Percentiles rank a stretch among this genome's conserved stretches.
Evolutionary conservation across 2,888 invertebrate genomes (phyloP).

Genomic region (Synanthedon vespiformis): DNA sequence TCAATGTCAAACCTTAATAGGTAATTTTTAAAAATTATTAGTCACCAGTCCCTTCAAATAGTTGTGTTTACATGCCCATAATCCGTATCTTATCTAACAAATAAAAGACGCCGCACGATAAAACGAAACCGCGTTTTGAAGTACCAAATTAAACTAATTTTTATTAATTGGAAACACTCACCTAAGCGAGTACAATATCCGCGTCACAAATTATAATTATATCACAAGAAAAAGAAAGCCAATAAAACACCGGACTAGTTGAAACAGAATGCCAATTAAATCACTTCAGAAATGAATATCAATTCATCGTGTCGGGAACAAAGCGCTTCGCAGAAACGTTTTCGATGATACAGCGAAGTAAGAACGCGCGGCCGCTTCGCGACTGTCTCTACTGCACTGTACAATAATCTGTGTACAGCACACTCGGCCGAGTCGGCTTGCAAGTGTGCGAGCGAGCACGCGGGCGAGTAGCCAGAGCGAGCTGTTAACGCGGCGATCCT

Average conservation of each 20-base stretch:
- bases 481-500: constrained; percentile 65
- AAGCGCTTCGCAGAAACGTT: constrained; percentile 17
- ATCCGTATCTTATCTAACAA: constrained; percentile 1
- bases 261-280: constrained; percentile 15
- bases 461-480: constrained; percentile 37
- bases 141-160: constrained; percentile 11
- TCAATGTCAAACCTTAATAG: too few relatives aligned
- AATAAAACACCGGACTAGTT: constrained; percentile 8
- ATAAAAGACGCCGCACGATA: constrained; percentile 6
- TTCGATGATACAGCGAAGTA: constrained; percentile 14
- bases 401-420: too few relatives aligned
- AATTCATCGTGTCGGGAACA: constrained; percentile 39
- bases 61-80: not conserved
- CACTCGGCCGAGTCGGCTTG: not conserved
- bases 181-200: constrained; percentile 19
- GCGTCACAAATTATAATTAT: constrained; percentile 18
- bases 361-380: constrained; percentile 20
- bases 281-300: constrained; percentile 25
- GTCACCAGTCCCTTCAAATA: not conserved
- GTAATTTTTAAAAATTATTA: too few relatives aligned
- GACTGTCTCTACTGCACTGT: constrained; percentile 8
- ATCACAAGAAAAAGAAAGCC: constrained; percentile 14
- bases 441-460: constrained; percentile 39
- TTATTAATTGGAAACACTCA: constrained; percentile 12
- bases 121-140: constrained; percentile 6